Conservation (phyloP, 2,113 vertebrate species). For the Xyliphius kryptos region DNA sequence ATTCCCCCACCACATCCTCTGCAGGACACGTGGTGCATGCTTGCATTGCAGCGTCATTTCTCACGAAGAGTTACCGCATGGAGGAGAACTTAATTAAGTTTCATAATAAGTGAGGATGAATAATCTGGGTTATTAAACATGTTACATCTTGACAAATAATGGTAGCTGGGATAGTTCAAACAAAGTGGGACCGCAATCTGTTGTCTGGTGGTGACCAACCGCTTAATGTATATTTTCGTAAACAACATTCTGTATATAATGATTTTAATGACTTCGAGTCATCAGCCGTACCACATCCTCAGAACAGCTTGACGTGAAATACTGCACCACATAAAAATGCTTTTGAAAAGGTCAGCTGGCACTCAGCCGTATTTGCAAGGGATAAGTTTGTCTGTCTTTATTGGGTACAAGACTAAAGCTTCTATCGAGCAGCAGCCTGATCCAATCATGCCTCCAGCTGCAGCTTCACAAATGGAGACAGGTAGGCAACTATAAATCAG, state of each 20-base stretch:
- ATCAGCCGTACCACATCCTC: neutral
- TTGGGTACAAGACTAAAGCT: neutral
- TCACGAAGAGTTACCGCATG: constrained; percentile 22
- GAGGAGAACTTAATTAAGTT: constrained; percentile 34
- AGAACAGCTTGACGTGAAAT: neutral
- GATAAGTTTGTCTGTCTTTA: neutral
- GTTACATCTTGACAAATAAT: constrained; percentile 36
- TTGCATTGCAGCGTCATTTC: constrained; percentile 24
- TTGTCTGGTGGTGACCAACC: neutral
- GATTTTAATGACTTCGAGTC: too few species aligned
- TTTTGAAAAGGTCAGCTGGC: neutral
- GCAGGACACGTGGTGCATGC: constrained; percentile 37
- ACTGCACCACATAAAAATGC: neutral
- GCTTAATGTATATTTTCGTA: too few species aligned
- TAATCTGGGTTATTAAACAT: constrained; percentile 52
- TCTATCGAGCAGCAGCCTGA: constrained; percentile 40
- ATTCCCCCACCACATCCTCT: constrained; percentile 41
- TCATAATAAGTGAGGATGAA: constrained; percentile 37
- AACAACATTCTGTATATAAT: too few species aligned
- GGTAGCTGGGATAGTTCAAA: constrained; percentile 29
- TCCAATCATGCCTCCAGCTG: constrained; percentile 53
- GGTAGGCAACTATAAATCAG: constrained; percentile 55
- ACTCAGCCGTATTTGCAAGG: constrained; percentile 2
- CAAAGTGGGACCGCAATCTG: constrained; percentile 27
- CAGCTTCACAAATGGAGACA: constrained; percentile 44